Evolutionary conservation across 2,797 vertebrate genomes (phyloP), one percentile per base, ranked within the genome.

Genomic region (Phalanger gymnotis): DNA sequence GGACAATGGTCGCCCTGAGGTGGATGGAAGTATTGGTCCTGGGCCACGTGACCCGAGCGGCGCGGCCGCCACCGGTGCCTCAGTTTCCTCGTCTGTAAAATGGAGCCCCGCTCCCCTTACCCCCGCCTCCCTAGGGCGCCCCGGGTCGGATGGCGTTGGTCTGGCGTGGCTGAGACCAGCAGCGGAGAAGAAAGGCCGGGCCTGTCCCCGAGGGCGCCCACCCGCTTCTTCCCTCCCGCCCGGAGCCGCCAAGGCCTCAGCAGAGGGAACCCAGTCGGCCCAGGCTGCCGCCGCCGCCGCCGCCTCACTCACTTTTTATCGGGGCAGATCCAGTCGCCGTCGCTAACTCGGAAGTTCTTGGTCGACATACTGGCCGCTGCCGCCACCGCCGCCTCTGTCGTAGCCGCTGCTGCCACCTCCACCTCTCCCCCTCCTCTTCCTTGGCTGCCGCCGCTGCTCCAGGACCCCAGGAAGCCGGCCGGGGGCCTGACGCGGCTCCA

Each of bases 261-360:
- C 1, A 14, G 2, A 31, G 51, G 3, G 27, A 3, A 51, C 2
- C 91, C 30, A 5, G 25, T 28, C 81, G 13, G 34, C 53, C 90
- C 14, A 30, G 54, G 53, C 2, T 30, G 12, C 53, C 28, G 40
- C 54, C 28, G 28, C 57, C 58, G 56, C 27, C 56, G 31, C 58
- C 61, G 12, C n/a, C 27, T 3, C 57, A 92, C 98, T 99, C 99
- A 99, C 99, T 99, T 99, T 98, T 99, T 99, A 98, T 99, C 99
- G 0, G 99, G 99, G 97, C 99, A 99, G 96, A 99, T 99, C 99
- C 99, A 99, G 98, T 99, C 99, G 4, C 99, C 99, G 97, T 99
- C 99, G 98, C 99, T 99, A 34, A 99, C 99, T 97, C 99, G 99
- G 98, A 99, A 99, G 99, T 99, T 99, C 99, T 99, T 99, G 13